phyloP scores from a whole-genome alignment of 2,797 vertebrate genomes.

The Australoheros facetus region DNA sequence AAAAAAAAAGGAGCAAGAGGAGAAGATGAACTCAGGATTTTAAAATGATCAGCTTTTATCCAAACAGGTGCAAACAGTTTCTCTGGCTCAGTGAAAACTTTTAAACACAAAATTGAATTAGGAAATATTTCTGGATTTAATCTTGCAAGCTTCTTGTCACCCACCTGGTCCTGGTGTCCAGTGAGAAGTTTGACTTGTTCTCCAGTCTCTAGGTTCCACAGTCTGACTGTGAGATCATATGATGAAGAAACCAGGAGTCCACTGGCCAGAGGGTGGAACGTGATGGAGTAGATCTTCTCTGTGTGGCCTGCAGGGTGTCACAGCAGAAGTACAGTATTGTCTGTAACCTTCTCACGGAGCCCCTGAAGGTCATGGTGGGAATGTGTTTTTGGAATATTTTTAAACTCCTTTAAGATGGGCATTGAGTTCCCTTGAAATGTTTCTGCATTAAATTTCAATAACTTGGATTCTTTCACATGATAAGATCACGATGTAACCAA shows the following conservation, averaged over 20 bases:
- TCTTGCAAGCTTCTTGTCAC: not conserved
- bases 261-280: conserved; percentile 89
- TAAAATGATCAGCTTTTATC: too few species aligned
- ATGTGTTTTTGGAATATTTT: not conserved
- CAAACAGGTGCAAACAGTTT: not conserved
- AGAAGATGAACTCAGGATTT: not conserved
- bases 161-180: conserved; percentile 93
- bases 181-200: conserved; percentile 81
- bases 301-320: conserved; percentile 84
- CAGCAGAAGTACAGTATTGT: conserved; percentile 18
- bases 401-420: not conserved
- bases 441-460: too few species aligned
- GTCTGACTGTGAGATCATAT: conserved; percentile 88
- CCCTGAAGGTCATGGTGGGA: not conserved
- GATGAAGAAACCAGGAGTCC: conserved; percentile 92
- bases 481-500: not conserved
- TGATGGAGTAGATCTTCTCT: conserved; percentile 95
- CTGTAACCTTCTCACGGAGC: not conserved
- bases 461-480: not conserved
- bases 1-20: not conserved
- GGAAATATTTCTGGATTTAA: not conserved
- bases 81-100: not conserved
- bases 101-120: not conserved
- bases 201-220: conserved; percentile 85
- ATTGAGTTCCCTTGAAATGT: too few species aligned